These are phyloP conservation scores for Cacatua alba DNA, from an alignment of 2,113 vertebrate species.

Conservation along the genomic window DNA sequence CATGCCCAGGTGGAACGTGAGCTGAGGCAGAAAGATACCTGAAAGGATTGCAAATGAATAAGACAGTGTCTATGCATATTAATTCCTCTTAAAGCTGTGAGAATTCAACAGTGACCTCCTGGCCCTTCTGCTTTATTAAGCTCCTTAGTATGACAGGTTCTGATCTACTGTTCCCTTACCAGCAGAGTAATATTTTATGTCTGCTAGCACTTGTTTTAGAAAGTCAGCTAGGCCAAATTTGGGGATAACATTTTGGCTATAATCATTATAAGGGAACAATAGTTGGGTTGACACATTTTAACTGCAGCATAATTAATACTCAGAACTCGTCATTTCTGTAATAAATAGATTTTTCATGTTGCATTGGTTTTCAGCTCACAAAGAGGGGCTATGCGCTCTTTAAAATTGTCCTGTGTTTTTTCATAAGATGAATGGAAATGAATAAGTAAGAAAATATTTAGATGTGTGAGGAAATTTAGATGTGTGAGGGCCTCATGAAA, in stretches of 20 bases:
- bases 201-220: background rate
- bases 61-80: rapidly evolving
- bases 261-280: background rate
- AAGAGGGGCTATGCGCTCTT: background rate
- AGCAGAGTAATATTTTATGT: background rate
- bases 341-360: background rate
- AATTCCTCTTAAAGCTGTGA: background rate
- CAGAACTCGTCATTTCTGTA: background rate
- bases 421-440: background rate
- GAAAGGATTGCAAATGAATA: background rate
- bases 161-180: background rate
- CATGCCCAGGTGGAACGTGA: background rate
- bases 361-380: background rate
- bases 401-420: background rate
- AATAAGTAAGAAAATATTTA: background rate
- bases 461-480: background rate
- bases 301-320: background rate
- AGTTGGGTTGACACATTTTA: background rate
- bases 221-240: background rate
- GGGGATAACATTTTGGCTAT: background rate
- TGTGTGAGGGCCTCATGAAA: background rate
- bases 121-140: background rate
- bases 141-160: background rate
- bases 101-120: background rate
- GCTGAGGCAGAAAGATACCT: background rate